A percentile compares a stretch with the other conserved stretches of the same genome.
Evolutionary conservation across 2,113 vertebrate species (phyloP).

Genomic region (Tauraco erythrolophus): DNA sequence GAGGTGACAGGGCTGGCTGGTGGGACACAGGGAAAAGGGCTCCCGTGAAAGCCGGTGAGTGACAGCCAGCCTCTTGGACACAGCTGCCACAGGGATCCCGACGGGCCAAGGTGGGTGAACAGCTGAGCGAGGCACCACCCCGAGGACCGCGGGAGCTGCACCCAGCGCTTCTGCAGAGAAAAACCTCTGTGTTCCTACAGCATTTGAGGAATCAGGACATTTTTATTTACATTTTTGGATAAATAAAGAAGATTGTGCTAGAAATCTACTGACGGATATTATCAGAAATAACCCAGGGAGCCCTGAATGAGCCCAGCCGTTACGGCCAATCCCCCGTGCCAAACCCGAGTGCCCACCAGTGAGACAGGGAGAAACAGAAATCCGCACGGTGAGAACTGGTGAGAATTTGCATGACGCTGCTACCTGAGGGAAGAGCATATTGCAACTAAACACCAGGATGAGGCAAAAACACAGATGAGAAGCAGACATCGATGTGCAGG

Average conservation of each 20-base stretch:
- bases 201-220: not conserved
- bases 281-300: not conserved
- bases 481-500: not conserved
- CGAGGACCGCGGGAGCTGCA: rapidly evolving
- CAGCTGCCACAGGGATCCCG: not conserved
- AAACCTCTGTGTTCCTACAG: rapidly evolving
- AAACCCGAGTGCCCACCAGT: not conserved
- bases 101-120: not conserved
- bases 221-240: not conserved
- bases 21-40: not conserved
- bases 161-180: rapidly evolving
- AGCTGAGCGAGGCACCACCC: not conserved
- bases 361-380: not conserved
- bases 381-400: not conserved
- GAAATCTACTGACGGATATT: not conserved
- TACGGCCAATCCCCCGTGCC: rapidly evolving
- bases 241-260: not conserved
- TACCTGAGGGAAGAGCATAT: not conserved
- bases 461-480: not conserved
- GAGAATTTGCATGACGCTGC: not conserved
- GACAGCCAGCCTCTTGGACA: not conserved
- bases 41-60: rapidly evolving
- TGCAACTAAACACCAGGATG: not conserved
- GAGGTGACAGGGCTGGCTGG: not conserved
- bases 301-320: not conserved